These are phyloP conservation scores for Phortica okadai DNA, from an alignment of 2,888 invertebrate species.

Conservation along the genomic window DNA sequence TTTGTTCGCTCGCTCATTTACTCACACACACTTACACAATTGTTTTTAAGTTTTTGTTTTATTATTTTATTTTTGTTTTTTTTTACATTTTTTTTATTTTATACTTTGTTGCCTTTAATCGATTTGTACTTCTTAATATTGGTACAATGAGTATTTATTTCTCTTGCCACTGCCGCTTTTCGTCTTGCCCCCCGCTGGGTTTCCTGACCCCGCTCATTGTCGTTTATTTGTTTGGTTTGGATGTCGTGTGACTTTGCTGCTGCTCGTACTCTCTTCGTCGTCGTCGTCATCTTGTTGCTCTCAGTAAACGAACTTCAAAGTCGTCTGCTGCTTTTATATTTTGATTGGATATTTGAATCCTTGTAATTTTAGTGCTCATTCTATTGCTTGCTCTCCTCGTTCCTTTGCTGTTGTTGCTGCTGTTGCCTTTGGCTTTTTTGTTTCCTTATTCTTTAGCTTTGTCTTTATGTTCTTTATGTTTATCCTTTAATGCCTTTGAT, in stretches of 20 bases:
- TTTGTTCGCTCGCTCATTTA: background rate
- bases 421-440: slow-evolving; percentile 8
- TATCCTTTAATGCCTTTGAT: slow-evolving; percentile 31
- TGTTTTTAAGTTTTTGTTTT: background rate
- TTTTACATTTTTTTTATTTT: background rate
- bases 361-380: slow-evolving; percentile 56
- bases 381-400: slow-evolving; percentile 26
- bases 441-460: slow-evolving; percentile 44
- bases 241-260: background rate
- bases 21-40: too few relatives aligned
- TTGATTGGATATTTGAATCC: slow-evolving; percentile 70
- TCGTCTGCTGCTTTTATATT: slow-evolving; percentile 53
- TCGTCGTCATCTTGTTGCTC: background rate
- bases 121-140: slow-evolving; percentile 69
- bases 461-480: slow-evolving; percentile 33
- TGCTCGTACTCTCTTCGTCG: slow-evolving; percentile 23
- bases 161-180: background rate
- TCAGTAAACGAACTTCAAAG: slow-evolving; percentile 49
- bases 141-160: slow-evolving; percentile 51
- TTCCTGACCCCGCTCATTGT: background rate
- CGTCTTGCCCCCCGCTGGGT: background rate
- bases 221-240: too few relatives aligned
- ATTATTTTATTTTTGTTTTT: background rate
- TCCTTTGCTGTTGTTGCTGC: background rate
- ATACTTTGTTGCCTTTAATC: slow-evolving; percentile 63